Conservation (phyloP, 1,140 invertebrate genomes). For the Hycleus phaleratus region DNA sequence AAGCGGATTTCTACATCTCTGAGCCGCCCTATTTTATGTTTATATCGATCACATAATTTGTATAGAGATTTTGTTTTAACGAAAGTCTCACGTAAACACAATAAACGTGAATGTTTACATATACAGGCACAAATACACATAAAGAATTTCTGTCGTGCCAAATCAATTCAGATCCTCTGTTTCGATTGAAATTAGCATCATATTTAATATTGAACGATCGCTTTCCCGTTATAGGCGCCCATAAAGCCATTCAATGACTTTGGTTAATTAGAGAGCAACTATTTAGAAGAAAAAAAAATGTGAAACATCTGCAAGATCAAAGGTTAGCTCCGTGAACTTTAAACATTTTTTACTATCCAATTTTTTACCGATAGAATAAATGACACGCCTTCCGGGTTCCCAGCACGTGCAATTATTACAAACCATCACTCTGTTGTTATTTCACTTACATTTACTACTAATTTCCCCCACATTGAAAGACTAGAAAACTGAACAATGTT, state of each 20-base stretch:
- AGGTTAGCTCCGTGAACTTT: constrained; percentile 33
- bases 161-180: too few relatives aligned
- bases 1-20: background rate
- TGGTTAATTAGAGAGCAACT: constrained; percentile 32
- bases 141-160: too few relatives aligned
- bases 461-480: too few relatives aligned
- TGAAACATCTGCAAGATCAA: constrained; percentile 31
- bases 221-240: constrained; percentile 19
- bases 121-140: too few relatives aligned
- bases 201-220: constrained; percentile 23
- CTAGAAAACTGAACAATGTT: too few relatives aligned
- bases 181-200: constrained; percentile 22
- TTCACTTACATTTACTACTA: background rate
- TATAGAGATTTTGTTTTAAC: background rate
- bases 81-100: background rate
- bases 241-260: constrained; percentile 24
- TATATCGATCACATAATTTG: too few relatives aligned
- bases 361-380: constrained; percentile 21
- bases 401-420: constrained; percentile 23
- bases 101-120: too few relatives aligned
- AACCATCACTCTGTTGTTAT: constrained; percentile 7
- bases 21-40: too few relatives aligned
- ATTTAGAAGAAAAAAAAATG: constrained; percentile 23
- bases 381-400: constrained; percentile 33
- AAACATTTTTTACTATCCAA: constrained; percentile 25